Percentiles rank a stretch among this genome's conserved stretches.
These are phyloP conservation scores for Gorsachius magnificus DNA, from an alignment of 2,797 vertebrate species.

Conservation along the genomic window DNA sequence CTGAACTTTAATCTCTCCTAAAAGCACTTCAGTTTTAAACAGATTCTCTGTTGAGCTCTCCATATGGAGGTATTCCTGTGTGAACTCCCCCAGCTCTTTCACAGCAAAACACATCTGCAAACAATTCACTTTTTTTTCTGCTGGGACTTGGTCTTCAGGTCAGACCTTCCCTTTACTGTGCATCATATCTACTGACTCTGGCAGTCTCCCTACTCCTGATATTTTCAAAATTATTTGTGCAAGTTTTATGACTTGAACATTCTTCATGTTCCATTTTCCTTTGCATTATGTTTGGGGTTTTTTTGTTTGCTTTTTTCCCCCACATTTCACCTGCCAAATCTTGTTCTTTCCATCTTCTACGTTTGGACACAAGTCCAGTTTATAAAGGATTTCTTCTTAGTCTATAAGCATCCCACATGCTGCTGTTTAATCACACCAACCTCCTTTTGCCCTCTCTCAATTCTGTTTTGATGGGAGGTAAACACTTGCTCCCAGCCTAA, in stretches of 20 bases:
- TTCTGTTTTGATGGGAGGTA: background rate
- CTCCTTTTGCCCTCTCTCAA: background rate
- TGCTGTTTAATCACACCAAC: background rate
- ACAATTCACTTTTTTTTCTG: background rate
- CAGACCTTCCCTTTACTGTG: background rate
- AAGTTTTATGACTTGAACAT: background rate
- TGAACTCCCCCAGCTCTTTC: background rate
- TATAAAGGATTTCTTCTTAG: background rate
- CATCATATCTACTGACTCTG: background rate
- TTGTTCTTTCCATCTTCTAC: background rate
- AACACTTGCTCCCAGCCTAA: background rate
- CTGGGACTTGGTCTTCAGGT: background rate
- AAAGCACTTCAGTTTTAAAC: background rate
- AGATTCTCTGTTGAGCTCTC: background rate
- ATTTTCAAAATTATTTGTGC: background rate
- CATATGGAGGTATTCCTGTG: background rate
- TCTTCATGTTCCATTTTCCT: background rate
- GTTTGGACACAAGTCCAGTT: background rate
- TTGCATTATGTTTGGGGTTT: background rate
- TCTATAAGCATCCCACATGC: accelerated
- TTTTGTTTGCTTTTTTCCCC: background rate
- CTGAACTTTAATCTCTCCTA: background rate
- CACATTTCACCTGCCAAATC: background rate
- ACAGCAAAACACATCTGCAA: background rate
- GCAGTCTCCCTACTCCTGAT: background rate